phyloP scores from a whole-genome alignment of 37 sponge, comb jelly and placozoan species.

The Tethya wilhelma region DNA sequence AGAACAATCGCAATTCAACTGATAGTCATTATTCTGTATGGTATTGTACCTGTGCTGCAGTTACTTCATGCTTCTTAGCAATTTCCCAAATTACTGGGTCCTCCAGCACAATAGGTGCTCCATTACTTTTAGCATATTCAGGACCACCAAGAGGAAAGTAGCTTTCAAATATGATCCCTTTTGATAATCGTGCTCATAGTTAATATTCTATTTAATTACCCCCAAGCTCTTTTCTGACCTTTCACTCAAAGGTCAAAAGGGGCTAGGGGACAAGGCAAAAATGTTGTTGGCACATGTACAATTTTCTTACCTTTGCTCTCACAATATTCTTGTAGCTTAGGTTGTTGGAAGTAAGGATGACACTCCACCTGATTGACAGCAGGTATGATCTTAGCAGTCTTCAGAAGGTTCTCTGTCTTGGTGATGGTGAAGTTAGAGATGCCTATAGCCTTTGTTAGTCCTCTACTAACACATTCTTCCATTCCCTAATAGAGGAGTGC shows the following conservation, averaged over 20 bases:
- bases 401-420: slow-evolving; percentile 69
- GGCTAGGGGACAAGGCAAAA: not conserved
- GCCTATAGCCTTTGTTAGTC: too few relatives aligned
- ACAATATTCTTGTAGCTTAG: slow-evolving; percentile 78
- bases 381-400: slow-evolving; percentile 83
- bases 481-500: too few relatives aligned
- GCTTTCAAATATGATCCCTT: slow-evolving; percentile 79
- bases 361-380: slow-evolving; percentile 93
- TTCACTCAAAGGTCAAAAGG: not conserved
- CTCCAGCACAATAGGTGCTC: slow-evolving; percentile 61
- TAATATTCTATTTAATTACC: too few relatives aligned
- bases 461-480: too few relatives aligned
- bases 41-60: slow-evolving; percentile 87
- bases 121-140: slow-evolving; percentile 4
- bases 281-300: not conserved
- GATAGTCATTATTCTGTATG: too few relatives aligned
- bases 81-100: slow-evolving; percentile 69
- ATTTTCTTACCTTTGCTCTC: slow-evolving; percentile 64
- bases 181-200: too few relatives aligned
- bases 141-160: slow-evolving; percentile 86
- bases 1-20: too few relatives aligned
- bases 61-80: slow-evolving; percentile 57
- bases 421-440: slow-evolving; percentile 92
- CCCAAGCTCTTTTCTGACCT: too few relatives aligned
- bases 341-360: slow-evolving; percentile 88